phyloP scores from a whole-genome alignment of 2,113 vertebrate genomes.

The Trogon melanurus region DNA sequence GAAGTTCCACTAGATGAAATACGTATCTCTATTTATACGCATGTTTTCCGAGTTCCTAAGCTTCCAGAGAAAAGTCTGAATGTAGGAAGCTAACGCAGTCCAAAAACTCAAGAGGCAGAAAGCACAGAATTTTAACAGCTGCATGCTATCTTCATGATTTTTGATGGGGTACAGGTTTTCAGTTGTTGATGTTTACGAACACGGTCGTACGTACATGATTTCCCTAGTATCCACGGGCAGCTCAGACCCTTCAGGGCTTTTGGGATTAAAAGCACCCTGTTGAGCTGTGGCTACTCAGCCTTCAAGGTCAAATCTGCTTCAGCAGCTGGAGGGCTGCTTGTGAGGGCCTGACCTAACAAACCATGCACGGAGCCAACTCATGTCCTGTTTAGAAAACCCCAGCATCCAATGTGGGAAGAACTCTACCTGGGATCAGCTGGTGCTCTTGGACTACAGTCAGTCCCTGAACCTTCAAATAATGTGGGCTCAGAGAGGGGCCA shows the following conservation, averaged over 20 bases:
- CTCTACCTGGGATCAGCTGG: background rate
- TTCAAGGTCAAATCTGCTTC: background rate
- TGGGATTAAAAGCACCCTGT: background rate
- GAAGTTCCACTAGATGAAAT: conserved; percentile 1
- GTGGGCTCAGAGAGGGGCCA: background rate
- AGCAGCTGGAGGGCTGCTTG: background rate
- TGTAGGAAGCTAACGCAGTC: background rate
- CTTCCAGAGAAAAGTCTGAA: conserved; percentile 6
- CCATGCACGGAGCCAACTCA: fast-evolving
- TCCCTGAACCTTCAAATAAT: background rate
- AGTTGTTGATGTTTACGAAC: background rate
- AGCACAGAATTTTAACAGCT: background rate
- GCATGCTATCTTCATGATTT: background rate
- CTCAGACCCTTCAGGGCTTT: background rate
- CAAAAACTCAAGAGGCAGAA: background rate
- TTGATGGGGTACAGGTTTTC: background rate
- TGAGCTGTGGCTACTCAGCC: background rate
- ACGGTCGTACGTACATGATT: background rate
- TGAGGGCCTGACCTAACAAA: background rate
- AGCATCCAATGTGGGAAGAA: background rate
- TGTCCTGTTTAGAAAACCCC: background rate
- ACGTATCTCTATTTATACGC: background rate
- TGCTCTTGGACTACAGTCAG: background rate
- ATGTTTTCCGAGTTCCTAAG: background rate
- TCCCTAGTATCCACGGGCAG: fast-evolving